Evolutionary conservation across 92 coral and sea anemone species (phyloP).

Genomic region (Siderastrea siderea): DNA sequence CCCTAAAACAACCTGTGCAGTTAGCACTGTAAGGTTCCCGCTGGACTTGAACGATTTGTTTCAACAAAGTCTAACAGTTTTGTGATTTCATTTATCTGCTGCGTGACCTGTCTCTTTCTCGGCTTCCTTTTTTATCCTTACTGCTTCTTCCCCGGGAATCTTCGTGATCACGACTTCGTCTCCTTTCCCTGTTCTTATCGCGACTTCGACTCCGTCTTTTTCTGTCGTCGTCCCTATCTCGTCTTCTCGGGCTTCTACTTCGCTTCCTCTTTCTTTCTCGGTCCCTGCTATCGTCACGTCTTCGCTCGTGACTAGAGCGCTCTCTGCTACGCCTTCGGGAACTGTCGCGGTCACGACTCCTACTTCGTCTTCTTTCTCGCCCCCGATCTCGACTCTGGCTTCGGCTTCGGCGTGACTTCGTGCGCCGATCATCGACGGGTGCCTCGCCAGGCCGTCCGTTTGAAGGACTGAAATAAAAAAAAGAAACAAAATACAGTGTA

Average conservation of each 20-base stretch:
- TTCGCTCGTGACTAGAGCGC: conserved; percentile 71
- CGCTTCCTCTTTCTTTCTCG: conserved; percentile 61
- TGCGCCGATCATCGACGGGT: conserved; percentile 48
- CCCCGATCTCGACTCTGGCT: conserved; percentile 73
- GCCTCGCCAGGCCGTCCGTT: conserved; percentile 35
- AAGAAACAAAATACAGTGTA: background rate
- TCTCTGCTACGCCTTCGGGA: conserved; percentile 71
- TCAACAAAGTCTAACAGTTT: too few relatives aligned
- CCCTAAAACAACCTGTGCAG: background rate
- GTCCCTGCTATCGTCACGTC: conserved; percentile 79
- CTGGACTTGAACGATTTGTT: background rate
- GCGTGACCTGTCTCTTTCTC: conserved; percentile 37
- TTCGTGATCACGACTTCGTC: conserved; percentile 75
- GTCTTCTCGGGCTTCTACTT: conserved; percentile 53
- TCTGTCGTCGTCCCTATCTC: conserved; percentile 58
- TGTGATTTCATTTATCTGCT: conserved; percentile 14
- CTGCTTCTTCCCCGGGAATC: conserved; percentile 36
- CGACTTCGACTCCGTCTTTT: conserved; percentile 59
- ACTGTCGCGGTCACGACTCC: conserved; percentile 73
- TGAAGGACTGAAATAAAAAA: conserved; percentile 36
- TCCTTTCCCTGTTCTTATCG: conserved; percentile 63
- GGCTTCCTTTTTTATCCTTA: conserved; percentile 24
- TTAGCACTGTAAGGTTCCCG: background rate
- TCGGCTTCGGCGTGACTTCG: conserved; percentile 63
- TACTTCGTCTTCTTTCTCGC: conserved; percentile 76